Evolutionary conservation across 2,113 vertebrate genomes (phyloP), one percentile per base, ranked within the genome.

Genomic region (Pterocles burchelli): DNA sequence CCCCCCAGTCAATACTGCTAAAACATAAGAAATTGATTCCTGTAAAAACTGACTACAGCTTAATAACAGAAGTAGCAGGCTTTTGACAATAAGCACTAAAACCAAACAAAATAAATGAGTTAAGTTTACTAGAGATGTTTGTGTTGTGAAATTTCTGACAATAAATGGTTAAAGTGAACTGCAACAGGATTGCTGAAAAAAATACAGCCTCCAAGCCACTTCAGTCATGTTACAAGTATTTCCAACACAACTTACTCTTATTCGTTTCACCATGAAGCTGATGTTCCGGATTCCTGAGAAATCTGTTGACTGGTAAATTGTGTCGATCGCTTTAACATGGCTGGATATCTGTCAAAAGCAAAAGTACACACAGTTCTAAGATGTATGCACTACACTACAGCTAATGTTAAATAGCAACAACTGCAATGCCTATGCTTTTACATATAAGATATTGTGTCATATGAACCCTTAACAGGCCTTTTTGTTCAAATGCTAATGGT

Each of bases 181-280:
- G 21, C 33, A 78, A 36, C 7, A 15, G 51, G 11, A 74, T 14
- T 74, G 51, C 7, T 45, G 33, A 76, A 58, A 79, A 58, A 77
- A 92, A 66, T 1, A 55, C 7, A 63, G 33, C 70, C 59, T 48
- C 31, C 34, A 52, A 67, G 48, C 38, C 93, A 7, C 8, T 55
- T 1, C 11, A 46, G 24, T 17, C 29, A 85, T 80, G 61, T n/a
- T 28, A 59, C 2, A 87, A 92, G 19, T 8, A 41, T 29, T 74
- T 41, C 75, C 75, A 76, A 2, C 11, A 33, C 49, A 93, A 97
- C 99, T 98, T 97, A 99, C 99, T 97, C 98, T 98, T 93, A 99
- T 99, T 93, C 99, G 98, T 98, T 99, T 99, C 96, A 99, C 99
- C 99, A 99, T 99, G 97, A 99, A 99, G 97, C 98, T 98, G 98